Evolutionary conservation across 2,888 invertebrate species (phyloP).

Genomic region (Cephus pygmeus): DNA sequence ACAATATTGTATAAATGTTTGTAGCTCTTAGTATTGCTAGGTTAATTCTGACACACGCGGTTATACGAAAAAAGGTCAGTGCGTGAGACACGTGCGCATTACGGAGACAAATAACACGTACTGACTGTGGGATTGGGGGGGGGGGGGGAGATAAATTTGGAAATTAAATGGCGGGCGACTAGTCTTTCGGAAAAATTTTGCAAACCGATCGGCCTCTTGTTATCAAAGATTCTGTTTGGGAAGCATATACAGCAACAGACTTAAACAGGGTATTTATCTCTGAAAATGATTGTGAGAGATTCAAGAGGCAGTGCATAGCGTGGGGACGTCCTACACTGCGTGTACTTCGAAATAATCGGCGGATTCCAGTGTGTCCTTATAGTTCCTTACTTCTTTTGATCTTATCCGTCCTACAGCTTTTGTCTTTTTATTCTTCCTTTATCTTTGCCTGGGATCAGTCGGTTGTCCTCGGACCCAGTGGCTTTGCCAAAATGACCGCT

Average conservation of each 20-base stretch:
- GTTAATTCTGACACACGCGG: neutral
- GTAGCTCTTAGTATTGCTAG: constrained; percentile 30
- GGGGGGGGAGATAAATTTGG: neutral
- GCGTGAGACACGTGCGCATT: neutral
- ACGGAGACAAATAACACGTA: neutral
- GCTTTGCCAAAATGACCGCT: constrained; percentile 61
- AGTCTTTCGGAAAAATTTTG: neutral
- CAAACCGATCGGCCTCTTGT: neutral
- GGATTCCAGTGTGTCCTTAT: neutral
- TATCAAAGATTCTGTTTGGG: neutral
- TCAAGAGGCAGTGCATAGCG: constrained; percentile 6
- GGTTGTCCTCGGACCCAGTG: constrained; percentile 58
- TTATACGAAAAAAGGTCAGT: neutral
- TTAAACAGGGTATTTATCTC: constrained; percentile 53
- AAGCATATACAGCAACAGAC: constrained; percentile 26
- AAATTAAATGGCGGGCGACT: neutral
- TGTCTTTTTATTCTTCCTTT: neutral
- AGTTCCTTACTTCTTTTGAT: neutral
- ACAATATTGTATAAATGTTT: constrained; percentile 43
- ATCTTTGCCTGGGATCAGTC: neutral
- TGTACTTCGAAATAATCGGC: neutral
- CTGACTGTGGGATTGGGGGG: neutral
- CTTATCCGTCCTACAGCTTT: neutral
- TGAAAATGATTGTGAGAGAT: neutral
- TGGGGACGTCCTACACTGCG: neutral